These are phyloP conservation scores for Trialeurodes vaporariorum DNA, from an alignment of 1,140 invertebrate genomes.

Conservation along the genomic window DNA sequence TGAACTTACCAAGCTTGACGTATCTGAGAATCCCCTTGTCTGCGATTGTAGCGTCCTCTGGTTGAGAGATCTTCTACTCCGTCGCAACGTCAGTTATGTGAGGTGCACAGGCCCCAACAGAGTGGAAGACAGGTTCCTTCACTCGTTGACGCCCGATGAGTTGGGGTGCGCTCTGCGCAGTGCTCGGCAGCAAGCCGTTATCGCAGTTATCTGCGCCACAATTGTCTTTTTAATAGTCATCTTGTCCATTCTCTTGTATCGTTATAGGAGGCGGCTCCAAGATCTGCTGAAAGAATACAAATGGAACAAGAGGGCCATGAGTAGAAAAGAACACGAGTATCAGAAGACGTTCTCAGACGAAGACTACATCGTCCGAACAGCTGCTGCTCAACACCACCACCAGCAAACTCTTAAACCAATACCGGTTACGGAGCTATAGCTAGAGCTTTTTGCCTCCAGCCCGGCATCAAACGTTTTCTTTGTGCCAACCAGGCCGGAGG, in stretches of 20 bases:
- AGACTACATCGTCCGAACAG: constrained; percentile 59
- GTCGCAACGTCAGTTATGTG: constrained; percentile 57
- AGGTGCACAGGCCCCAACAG: constrained; percentile 59
- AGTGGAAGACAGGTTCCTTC: constrained; percentile 52
- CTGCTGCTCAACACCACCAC: constrained; percentile 30
- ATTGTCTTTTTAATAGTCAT: constrained; percentile 52
- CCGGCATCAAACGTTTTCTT: constrained; percentile 55
- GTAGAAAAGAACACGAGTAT: constrained; percentile 72
- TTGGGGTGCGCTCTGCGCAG: constrained; percentile 66
- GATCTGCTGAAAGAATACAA: constrained; percentile 70
- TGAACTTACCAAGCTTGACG: constrained; percentile 58
- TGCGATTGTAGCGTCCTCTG: constrained; percentile 70
- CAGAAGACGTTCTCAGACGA: constrained; percentile 77
- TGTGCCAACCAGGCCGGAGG: constrained; percentile 43
- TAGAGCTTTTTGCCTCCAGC: constrained; percentile 57
- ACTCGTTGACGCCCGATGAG: constrained; percentile 54
- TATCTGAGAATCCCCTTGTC: constrained; percentile 70
- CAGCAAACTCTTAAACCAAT: constrained; percentile 49
- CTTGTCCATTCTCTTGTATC: constrained; percentile 57
- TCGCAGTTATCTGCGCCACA: constrained; percentile 56
- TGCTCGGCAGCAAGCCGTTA: constrained; percentile 59
- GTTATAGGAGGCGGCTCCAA: constrained; percentile 57
- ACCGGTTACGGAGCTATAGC: constrained; percentile 85
- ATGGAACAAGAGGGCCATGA: constrained; percentile 62
- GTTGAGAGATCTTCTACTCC: constrained; percentile 56